Base-by-base conservation (phyloP, 2,113 vertebrate genomes). In the Blennius ocellaris region DNA sequence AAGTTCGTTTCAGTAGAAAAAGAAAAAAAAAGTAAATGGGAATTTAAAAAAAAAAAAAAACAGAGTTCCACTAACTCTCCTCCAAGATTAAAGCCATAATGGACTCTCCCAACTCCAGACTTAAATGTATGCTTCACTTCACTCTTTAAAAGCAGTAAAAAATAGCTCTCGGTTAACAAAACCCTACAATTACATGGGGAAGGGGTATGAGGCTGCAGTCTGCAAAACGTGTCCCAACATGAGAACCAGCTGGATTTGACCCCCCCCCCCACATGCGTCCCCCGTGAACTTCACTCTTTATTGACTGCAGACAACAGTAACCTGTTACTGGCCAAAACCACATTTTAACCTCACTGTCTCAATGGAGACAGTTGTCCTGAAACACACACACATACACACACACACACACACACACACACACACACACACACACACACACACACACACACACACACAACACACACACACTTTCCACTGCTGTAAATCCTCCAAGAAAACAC, bases 131-230 rank as follows among this genome's bases (percentile, higher is more conserved):
- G 76, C 77, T 60, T 69, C 71, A 49, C 77, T 83, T 16, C 58
- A 69, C 69, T 86, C 74, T 83, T 30, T 88, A 82, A 84, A 88
- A 81, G 82, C 2, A 51, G 78, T 73, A 77, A 66, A 88, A 89
- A 91, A 91, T 91, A 90, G 81, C 84, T 79, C 67, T 52, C 70
- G 87, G 83, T 81, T 81, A 83, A 79, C 59, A 10, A 50, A 44
- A 89, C 66, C 88, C 88, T 88, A 39, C 69, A 89, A 91, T 92
- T 90, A 91, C 70, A 86, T 21, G 80, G 41, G 76, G 85, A 78
- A 54, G 83, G 86, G 86, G 84, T 60, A 63, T 54, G 74, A 82
- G 54, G 56, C 62, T 36, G 67, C 58, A 73, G 83, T 53, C 51
- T 38, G 65, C 57, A 79, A 52, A 16, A 47, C 66, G 62, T 36